Evolutionary conservation across 2,797 vertebrate species (phyloP).

Genomic region (Hippopotamyrus pictus): DNA sequence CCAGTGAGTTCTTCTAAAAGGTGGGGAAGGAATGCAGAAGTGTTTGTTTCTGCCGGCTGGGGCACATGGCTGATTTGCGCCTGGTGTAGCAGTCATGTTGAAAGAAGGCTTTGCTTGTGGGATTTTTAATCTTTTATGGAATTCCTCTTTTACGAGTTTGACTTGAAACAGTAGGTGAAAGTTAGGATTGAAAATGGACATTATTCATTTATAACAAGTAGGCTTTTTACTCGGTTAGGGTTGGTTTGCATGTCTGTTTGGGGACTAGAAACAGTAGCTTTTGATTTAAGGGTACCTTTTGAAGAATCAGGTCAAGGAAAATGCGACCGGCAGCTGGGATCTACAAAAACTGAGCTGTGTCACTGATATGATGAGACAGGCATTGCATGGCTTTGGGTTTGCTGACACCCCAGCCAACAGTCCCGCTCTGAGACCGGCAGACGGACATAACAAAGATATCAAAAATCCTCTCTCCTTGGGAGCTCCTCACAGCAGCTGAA

Average conservation of each 20-base stretch:
- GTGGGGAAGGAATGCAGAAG: background rate
- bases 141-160: background rate
- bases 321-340: background rate
- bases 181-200: background rate
- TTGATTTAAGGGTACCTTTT: background rate
- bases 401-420: background rate
- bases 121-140: background rate
- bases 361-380: background rate
- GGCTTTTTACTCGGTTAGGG: background rate
- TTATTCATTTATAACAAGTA: background rate
- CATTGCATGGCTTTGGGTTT: background rate
- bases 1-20: background rate
- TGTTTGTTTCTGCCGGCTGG: background rate
- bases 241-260: background rate
- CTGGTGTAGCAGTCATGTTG: background rate
- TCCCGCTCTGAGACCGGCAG: background rate
- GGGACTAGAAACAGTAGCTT: background rate
- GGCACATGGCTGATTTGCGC: background rate
- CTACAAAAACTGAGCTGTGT: background rate
- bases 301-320: background rate
- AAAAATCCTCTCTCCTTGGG: background rate
- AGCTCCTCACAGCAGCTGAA: background rate
- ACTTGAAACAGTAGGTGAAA: background rate
- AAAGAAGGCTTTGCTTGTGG: background rate
- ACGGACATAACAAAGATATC: background rate